Conservation (phyloP, 2,797 vertebrate species). For the Rhynchonycteris naso region DNA sequence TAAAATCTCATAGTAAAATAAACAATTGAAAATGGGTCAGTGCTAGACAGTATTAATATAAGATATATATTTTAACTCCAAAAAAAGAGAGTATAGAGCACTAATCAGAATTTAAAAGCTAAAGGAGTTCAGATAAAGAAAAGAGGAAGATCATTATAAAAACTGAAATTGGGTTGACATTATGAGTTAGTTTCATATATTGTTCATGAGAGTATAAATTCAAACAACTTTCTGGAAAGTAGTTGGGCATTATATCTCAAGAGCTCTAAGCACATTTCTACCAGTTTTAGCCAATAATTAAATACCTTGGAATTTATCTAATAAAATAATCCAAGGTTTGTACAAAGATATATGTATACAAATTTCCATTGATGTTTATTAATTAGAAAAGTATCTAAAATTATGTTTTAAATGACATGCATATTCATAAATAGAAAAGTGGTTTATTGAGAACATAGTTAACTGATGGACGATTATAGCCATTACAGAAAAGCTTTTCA, state of each 20-base stretch:
- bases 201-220: not conserved
- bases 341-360: not conserved
- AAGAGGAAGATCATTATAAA: not conserved
- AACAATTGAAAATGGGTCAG: not conserved
- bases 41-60: not conserved
- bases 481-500: not conserved
- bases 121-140: not conserved
- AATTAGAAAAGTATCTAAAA: conserved; percentile 10
- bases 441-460: not conserved
- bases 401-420: not conserved
- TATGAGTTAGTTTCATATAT: not conserved
- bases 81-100: not conserved
- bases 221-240: not conserved
- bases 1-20: not conserved
- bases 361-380: not conserved
- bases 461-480: not conserved
- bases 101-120: not conserved
- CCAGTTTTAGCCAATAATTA: not conserved
- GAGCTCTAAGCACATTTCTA: not conserved
- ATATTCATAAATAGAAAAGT: not conserved
- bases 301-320: not conserved
- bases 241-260: not conserved
- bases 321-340: not conserved
- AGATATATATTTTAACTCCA: not conserved
- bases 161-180: not conserved